Evolutionary conservation across 1,140 invertebrate species (phyloP).

Genomic region (Drosophila oshimai): DNA sequence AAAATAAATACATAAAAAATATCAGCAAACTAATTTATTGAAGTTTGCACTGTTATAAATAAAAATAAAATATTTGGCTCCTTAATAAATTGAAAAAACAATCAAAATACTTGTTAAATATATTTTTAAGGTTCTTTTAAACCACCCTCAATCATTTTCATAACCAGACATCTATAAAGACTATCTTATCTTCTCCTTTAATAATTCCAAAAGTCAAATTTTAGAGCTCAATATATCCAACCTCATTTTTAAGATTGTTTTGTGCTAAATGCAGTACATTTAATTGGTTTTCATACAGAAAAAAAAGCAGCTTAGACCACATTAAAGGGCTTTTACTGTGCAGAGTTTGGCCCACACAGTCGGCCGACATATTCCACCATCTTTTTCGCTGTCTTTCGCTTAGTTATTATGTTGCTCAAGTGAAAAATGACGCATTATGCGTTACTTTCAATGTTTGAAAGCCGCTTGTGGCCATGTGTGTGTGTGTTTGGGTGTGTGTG

Average conservation of each 20-base stretch:
- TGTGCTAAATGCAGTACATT: no score
- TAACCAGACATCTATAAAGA: no score
- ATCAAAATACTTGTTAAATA: no score
- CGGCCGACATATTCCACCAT: slow-evolving; percentile 7
- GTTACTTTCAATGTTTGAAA: slow-evolving; percentile 45
- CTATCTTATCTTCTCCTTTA: no score
- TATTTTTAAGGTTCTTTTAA: no score
- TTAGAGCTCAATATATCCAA: no score
- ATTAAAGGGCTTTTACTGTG: neutral
- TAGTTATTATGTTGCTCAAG: slow-evolving; percentile 64
- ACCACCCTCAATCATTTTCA: no score
- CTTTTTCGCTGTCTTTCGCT: slow-evolving; percentile 25
- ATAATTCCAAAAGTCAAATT: no score
- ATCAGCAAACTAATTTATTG: no score
- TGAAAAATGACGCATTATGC: slow-evolving; percentile 73
- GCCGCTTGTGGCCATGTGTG: slow-evolving; percentile 8
- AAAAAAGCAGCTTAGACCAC: neutral
- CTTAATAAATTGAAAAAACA: no score
- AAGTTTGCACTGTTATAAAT: no score
- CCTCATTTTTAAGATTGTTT: neutral
- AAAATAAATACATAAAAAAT: neutral
- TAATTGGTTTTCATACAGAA: neutral
- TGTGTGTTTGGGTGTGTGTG: neutral
- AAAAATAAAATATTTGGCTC: no score
- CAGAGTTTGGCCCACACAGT: neutral